A percentile compares a stretch with the other conserved stretches of the same genome.
Evolutionary conservation across 1,140 invertebrate species (phyloP).

Genomic region (Tachypleus tridentatus): DNA sequence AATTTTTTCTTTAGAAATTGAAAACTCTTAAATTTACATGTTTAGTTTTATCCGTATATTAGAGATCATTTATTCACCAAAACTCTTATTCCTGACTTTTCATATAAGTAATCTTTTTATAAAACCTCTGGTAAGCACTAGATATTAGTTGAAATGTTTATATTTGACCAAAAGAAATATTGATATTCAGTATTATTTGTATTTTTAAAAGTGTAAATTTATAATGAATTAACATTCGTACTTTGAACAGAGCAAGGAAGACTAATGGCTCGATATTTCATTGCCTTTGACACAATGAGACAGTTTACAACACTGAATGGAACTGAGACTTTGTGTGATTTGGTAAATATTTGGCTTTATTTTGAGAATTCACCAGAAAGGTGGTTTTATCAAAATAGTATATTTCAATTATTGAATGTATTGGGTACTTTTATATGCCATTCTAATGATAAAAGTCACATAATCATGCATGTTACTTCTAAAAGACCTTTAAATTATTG

Average conservation of each 20-base stretch:
- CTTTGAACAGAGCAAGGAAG: constrained; percentile 32
- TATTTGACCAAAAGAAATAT: background rate
- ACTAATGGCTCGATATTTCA: constrained; percentile 51
- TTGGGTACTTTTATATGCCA: too few relatives aligned
- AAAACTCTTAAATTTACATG: background rate
- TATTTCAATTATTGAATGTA: too few relatives aligned
- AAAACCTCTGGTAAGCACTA: too few relatives aligned
- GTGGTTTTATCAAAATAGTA: too few relatives aligned
- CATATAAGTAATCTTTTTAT: too few relatives aligned
- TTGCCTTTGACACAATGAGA: constrained; percentile 50
- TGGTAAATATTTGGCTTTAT: constrained; percentile 5
- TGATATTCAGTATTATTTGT: background rate
- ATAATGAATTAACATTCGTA: background rate
- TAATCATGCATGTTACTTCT: too few relatives aligned
- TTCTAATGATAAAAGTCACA: too few relatives aligned
- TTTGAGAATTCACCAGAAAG: too few relatives aligned
- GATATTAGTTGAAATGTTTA: background rate
- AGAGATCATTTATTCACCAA: background rate
- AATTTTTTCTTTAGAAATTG: background rate
- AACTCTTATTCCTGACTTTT: too few relatives aligned
- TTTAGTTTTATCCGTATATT: background rate
- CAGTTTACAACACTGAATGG: constrained; percentile 31
- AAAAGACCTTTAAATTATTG: too few relatives aligned
- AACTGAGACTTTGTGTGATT: constrained; percentile 10
- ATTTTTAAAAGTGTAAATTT: background rate